phyloP scores from a whole-genome alignment of 1,140 invertebrate species.

The Zaprionus nigranus region DNA sequence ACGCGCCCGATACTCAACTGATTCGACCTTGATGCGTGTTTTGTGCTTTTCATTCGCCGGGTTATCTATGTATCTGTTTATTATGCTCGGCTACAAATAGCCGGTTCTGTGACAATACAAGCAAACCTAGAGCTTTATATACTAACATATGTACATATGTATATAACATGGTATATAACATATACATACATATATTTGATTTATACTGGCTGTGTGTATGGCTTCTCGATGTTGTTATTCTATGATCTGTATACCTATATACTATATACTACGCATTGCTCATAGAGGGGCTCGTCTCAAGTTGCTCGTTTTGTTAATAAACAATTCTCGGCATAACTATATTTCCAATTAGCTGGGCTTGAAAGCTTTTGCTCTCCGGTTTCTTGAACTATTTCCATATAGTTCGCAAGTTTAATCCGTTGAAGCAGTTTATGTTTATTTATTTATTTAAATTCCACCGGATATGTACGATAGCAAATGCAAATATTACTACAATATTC shows the following conservation, averaged over 20 bases:
- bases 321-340: background rate
- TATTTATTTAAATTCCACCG: slow-evolving; percentile 9
- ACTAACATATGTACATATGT: background rate
- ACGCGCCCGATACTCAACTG: slow-evolving; percentile 62
- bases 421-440: background rate
- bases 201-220: background rate
- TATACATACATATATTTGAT: background rate
- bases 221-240: slow-evolving; percentile 5
- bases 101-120: slow-evolving; percentile 24
- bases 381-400: background rate
- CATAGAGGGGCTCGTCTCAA: slow-evolving; percentile 65
- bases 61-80: slow-evolving; percentile 47
- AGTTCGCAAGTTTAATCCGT: background rate
- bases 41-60: slow-evolving; percentile 38
- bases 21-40: slow-evolving; percentile 70
- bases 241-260: slow-evolving; percentile 7
- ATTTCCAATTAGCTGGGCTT: background rate
- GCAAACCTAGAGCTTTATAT: background rate
- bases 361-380: no score
- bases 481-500: slow-evolving; percentile 12
- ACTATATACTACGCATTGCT: slow-evolving; percentile 2
- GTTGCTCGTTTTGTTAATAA: slow-evolving; percentile 25
- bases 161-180: background rate
- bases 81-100: slow-evolving; percentile 46
- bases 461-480: slow-evolving; percentile 21